These are phyloP conservation scores for Sarotherodon lohbergeri DNA, from an alignment of 2,113 vertebrate species.

Conservation along the genomic window DNA sequence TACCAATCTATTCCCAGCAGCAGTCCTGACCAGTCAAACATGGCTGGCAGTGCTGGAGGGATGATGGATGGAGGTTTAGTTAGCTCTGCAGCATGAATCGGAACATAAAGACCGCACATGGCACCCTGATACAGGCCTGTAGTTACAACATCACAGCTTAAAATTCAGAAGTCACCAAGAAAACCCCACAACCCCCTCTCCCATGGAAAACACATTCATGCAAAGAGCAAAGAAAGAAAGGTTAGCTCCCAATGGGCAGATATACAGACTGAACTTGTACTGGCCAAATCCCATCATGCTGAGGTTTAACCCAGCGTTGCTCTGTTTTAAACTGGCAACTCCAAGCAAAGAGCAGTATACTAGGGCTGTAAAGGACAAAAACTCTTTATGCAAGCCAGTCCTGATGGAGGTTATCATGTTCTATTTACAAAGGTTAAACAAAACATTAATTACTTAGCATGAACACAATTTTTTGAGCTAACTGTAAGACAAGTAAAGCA, in stretches of 20 bases:
- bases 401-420: background rate
- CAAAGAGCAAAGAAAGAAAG: background rate
- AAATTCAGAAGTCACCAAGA: background rate
- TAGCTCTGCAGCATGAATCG: constrained; percentile 39
- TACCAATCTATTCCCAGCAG: constrained; percentile 49
- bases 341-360: background rate
- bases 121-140: background rate
- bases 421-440: background rate
- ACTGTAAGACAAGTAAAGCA: background rate
- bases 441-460: background rate
- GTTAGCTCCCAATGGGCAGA: background rate
- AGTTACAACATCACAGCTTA: background rate
- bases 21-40: constrained; percentile 50
- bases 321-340: background rate
- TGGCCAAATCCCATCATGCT: background rate
- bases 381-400: background rate
- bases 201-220: background rate
- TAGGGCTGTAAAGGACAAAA: background rate
- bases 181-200: background rate
- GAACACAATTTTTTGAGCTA: background rate
- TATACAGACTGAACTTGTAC: background rate
- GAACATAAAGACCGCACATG: constrained; percentile 23
- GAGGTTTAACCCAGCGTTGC: background rate
- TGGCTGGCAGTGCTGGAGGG: constrained; percentile 40
- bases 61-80: constrained; percentile 61